Percentiles rank a stretch among this genome's conserved stretches.
phyloP scores from a whole-genome alignment of 1,140 invertebrate genomes.

The Wiebesia pumilae region DNA sequence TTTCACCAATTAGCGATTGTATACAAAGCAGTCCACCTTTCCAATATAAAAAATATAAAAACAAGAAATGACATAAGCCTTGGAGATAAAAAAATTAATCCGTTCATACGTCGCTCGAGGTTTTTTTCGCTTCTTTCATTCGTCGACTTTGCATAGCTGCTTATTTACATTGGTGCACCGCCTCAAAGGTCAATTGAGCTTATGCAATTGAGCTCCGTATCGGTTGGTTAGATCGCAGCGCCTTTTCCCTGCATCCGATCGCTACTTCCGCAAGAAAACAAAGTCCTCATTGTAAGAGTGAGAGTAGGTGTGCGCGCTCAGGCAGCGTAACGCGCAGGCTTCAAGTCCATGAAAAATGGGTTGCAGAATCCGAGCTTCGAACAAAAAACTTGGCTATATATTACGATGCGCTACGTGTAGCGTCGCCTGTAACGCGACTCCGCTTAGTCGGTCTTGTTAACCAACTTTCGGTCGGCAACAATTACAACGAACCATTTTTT shows the following conservation, averaged over 20 bases:
- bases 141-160: neutral
- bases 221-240: constrained; percentile 27
- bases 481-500: neutral
- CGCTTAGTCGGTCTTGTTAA: neutral
- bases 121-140: neutral
- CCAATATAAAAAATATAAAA: neutral
- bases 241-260: constrained; percentile 51
- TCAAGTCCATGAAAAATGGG: constrained; percentile 56
- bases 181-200: constrained; percentile 25
- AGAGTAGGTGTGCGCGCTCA: constrained; percentile 36
- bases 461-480: neutral
- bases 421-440: too few relatives aligned
- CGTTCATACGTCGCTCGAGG: neutral
- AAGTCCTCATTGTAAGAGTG: constrained; percentile 56
- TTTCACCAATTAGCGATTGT: neutral
- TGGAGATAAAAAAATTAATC: neutral
- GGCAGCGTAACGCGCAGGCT: constrained; percentile 52
- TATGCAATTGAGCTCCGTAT: constrained; percentile 56
- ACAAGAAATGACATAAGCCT: neutral
- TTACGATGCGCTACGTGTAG: neutral
- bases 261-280: constrained; percentile 63
- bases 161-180: neutral
- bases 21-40: neutral
- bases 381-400: neutral
- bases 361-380: constrained; percentile 44